Evolutionary conservation across 2,113 vertebrate species (phyloP), one percentile per base, ranked within the genome.

Genomic region (Thymallus thymallus): DNA sequence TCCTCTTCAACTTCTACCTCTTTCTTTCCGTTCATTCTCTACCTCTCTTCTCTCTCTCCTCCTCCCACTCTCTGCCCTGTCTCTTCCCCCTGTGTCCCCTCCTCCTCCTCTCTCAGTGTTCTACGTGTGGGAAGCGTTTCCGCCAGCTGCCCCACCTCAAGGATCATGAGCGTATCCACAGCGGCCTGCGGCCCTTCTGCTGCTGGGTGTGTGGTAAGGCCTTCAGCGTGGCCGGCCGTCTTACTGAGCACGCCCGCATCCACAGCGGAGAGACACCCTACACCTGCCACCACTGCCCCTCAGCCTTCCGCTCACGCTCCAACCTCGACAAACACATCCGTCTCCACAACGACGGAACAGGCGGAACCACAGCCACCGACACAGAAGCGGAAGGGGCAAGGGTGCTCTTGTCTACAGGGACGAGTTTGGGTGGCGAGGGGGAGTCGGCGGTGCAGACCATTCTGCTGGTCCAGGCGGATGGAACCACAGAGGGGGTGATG

Each of bases 141-240:
- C 91, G 93, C 62, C 93, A 94, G 84, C 88, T 94, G 61, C 93
- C 93, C 22, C 93, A 94, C 70, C 88, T 94, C 72, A 92, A 92
- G 87, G 93, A 94, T 80, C 93, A 94, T 3, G 92, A 93, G 89
- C 92, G 93, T 24, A 93, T 93, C 84, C 93, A 94, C 85, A 90
- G 89, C 0, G 93, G 92, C 0, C 74, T 89, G 85, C 89, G 92
- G 0, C 93, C 93, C 0, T 94, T 94, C 80, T 90, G 89, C 70
- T 94, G 93, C 88, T 93, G 92, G 93, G 91, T 94, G 35, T 94
- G 93, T 2, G 93, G 92, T 5, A 92, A 92, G 84, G 93, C 90
- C 71, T 94, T 94, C 85, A 92, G 91, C 2, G 92, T 94, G 16
- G 92, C 93, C 0, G 92, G 92, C 6, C 88, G 93, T 4, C 90